Evolutionary conservation across 2,797 vertebrate genomes (phyloP), one percentile per base, ranked within the genome.

Genomic region (Danio kyathit): DNA sequence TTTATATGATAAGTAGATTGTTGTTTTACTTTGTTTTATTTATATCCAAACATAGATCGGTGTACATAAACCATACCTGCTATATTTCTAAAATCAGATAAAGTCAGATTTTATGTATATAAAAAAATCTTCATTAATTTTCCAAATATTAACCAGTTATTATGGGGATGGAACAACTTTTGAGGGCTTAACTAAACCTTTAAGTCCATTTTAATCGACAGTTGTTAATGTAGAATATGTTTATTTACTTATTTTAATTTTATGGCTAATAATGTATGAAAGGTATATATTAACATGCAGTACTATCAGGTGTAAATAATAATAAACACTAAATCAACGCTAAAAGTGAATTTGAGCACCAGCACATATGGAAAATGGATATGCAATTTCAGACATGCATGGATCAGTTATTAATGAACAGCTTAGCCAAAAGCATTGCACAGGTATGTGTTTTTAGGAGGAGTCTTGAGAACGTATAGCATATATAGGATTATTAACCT

Each of bases 361-460:
- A 61, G 6, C 46, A 66, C 11, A 69, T 40, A 41, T 40, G 10
- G 40, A 17, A 70, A 40, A 52, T 17, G 0, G 1, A 17, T 40
- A 41, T 70, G 12, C 6, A 17, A 6, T 60, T 60, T 60, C 2
- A 60, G 13, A 16, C 16, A 17, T 70, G 4, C 49, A 83, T 74
- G 70, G 81, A 69, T 73, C 74, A 86, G 91, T 92, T 85, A 92
- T 91, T 92, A 88, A 93, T 94, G 92, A 94, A 94, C 92, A 88
- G 86, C 84, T 90, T 83, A 83, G 89, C 88, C 92, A 93, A 94
- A 92, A 92, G 85, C 80, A 84, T 87, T 84, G 84, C 86, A 87
- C 86, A 89, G 87, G 89, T 44, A 59, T 60, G 61, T 54, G 57
- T 77, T 65, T 84, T 52, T 73, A 46, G 43, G 73, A 52, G 40